Conservation (phyloP, 2,797 vertebrate species). For the Buphagus erythrorhynchus region DNA sequence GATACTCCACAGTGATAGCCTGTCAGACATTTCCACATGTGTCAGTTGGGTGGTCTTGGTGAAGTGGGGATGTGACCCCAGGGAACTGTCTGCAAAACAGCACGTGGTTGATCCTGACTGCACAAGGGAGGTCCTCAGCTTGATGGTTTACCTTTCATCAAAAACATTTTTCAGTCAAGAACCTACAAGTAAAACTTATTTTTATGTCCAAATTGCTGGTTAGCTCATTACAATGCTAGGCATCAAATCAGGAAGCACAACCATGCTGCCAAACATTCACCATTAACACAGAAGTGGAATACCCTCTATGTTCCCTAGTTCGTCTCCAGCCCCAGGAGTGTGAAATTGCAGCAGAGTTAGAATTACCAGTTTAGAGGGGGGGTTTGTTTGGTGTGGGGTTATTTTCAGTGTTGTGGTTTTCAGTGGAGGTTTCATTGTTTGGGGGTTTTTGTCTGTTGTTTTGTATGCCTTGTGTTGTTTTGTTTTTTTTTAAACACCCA, state of each 20-base stretch:
- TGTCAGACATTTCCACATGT: rapidly evolving
- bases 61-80: neutral
- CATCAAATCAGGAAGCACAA: neutral
- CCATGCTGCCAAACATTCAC: neutral
- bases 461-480: neutral
- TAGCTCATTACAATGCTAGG: neutral
- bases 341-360: neutral
- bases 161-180: neutral
- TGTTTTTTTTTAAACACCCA: neutral
- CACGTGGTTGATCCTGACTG: neutral
- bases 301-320: neutral
- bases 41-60: neutral
- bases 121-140: neutral
- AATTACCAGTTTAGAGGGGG: neutral
- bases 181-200: neutral
- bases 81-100: neutral
- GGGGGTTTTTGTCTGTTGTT: neutral
- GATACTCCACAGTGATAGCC: neutral
- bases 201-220: neutral
- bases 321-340: rapidly evolving
- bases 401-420: neutral
- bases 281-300: neutral
- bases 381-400: neutral
- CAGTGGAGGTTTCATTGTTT: neutral
- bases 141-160: neutral